Evolutionary conservation across 2,888 invertebrate species (phyloP).

Genomic region (Zaprionus bogoriensis): DNA sequence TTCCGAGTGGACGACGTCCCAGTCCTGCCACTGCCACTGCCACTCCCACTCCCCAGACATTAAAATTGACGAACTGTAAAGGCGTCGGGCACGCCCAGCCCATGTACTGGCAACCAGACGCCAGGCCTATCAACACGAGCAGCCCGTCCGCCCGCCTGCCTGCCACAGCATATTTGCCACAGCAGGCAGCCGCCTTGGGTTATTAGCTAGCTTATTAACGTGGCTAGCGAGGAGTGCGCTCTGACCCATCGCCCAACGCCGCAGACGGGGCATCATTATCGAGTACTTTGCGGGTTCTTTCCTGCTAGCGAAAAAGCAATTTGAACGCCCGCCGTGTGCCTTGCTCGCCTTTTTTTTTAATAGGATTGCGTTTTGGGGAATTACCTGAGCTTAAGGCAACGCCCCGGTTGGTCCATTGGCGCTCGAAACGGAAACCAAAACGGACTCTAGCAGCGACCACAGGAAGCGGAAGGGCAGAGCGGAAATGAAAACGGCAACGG

Average conservation of each 20-base stretch:
- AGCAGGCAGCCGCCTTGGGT: constrained; percentile 68
- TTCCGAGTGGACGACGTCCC: constrained; percentile 68
- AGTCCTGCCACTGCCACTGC: constrained; percentile 18
- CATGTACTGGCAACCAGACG: background rate
- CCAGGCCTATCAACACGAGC: background rate
- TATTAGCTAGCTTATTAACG: constrained; percentile 77
- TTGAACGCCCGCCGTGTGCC: constrained; percentile 49
- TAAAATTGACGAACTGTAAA: constrained; percentile 81
- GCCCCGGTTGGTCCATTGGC: background rate
- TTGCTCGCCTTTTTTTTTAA: constrained; percentile 61
- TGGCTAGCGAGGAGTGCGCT: constrained; percentile 14
- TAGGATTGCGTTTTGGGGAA: constrained; percentile 75
- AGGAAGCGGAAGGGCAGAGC: constrained; percentile 49
- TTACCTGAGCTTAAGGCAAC: constrained; percentile 52
- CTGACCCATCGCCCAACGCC: constrained; percentile 29
- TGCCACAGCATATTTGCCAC: constrained; percentile 36
- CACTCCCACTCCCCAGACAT: too few relatives aligned
- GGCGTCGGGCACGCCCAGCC: constrained; percentile 32
- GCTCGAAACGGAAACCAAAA: background rate
- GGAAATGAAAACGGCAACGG: constrained; percentile 76
- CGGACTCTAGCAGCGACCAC: constrained; percentile 28
- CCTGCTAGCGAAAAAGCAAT: constrained; percentile 50
- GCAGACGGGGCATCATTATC: constrained; percentile 64
- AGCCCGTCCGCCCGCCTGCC: too few relatives aligned
- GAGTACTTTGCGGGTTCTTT: constrained; percentile 65